Evolutionary conservation across 2,797 vertebrate genomes (phyloP).

Genomic region (Fistularia commersonii): DNA sequence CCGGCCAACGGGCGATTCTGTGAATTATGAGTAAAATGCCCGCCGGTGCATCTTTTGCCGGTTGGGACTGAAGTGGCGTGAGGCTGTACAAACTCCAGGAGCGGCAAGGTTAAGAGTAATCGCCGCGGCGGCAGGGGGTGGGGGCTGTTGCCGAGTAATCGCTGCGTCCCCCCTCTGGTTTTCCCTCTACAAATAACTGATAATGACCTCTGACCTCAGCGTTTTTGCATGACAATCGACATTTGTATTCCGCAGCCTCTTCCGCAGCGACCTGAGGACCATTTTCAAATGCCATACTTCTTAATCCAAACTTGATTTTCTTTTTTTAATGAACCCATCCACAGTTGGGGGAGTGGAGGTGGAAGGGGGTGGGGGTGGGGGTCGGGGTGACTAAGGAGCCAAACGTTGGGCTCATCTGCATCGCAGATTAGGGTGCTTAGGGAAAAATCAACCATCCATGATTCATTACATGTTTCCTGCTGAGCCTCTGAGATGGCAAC

Average conservation of each 20-base stretch:
- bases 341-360: constrained; percentile 53
- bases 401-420: constrained; percentile 83
- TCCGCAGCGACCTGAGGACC: constrained; percentile 55
- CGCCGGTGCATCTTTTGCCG: no score
- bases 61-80: constrained; percentile 15
- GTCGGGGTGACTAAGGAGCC: not conserved
- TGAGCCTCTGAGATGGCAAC: constrained; percentile 77
- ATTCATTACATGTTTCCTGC: constrained; percentile 92
- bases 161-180: constrained; percentile 67
- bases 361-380: constrained; percentile 23
- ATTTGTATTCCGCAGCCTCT: constrained; percentile 62
- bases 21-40: constrained; percentile 11
- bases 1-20: not conserved
- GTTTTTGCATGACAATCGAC: constrained; percentile 84
- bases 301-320: constrained; percentile 71
- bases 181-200: constrained; percentile 84
- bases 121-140: constrained; percentile 69
- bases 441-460: constrained; percentile 91
- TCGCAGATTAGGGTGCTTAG: constrained; percentile 86
- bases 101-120: constrained; percentile 64
- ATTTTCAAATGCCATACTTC: constrained; percentile 70
- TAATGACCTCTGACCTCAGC: constrained; percentile 77
- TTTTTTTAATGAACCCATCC: constrained; percentile 76
- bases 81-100: constrained; percentile 21
- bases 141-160: no score